Evolutionary conservation across 2,797 vertebrate genomes (phyloP), one percentile per base, ranked within the genome.

Genomic region (Chaunax sp.): DNA sequence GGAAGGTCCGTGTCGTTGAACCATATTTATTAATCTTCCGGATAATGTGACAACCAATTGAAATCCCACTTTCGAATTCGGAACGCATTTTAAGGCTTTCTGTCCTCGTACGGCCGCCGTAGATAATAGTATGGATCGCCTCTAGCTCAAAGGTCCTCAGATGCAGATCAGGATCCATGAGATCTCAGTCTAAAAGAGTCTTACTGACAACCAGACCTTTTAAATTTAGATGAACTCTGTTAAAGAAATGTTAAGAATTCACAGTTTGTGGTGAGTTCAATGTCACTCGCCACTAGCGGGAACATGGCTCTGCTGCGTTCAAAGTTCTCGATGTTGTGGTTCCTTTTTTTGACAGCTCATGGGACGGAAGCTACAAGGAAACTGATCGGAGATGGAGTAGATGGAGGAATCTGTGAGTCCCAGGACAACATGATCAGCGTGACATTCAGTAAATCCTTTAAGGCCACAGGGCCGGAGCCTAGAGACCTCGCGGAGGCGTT

Each of bases 401-500:
- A n/a, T n/a, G n/a, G n/a, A n/a, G n/a, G n/a, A 69, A 0, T 1
- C 16, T 14, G 22, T 18, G 28, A 19, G 6, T 22, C 41, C 14
- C 4, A 2, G 0, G 50, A 55, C 5, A 20, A 22, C 55, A 20
- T 20, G 18, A 0, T 68, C 6, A 53, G 25, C 6, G 0, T 64
- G 14, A 47, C 53, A 5, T 15, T 57, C 40, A 11, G 7, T 0
- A 60, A 33, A 14, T 0, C 5, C 10, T 4, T 30, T 49, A 0
- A 6, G 4, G 18, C 53, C 1, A 15, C 20, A 1, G 89, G 82
- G 0, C 85, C 88, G 12, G 90, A 94, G 33, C 94, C 94, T 0
- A 92, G 93, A 1, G 91, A 93, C 70, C 22, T 6, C 0, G 93
- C 91, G 0, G 69, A 58, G 0, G 71, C 80, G 1, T 94, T 95